Conservation (phyloP, 2,888 invertebrate genomes). For the Cataglyphis cursor region DNA sequence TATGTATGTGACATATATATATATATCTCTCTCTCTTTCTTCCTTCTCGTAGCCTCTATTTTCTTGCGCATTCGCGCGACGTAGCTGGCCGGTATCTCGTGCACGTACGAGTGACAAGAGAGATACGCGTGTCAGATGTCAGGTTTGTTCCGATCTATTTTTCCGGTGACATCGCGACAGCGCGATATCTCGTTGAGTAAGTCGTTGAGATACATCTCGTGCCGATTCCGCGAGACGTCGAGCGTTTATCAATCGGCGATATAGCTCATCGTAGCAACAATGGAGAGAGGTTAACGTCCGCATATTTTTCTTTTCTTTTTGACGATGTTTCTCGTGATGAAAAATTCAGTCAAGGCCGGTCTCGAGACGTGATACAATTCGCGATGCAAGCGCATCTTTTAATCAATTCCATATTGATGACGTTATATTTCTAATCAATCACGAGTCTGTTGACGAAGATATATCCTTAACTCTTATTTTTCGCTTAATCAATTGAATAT, state of each 20-base stretch:
- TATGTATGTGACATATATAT: conserved; percentile 81
- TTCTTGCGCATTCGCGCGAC: not conserved
- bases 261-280: no score
- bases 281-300: not conserved
- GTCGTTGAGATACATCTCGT: not conserved
- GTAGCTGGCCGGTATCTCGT: not conserved
- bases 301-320: not conserved
- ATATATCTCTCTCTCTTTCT: not conserved
- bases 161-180: not conserved
- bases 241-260: not conserved
- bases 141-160: not conserved
- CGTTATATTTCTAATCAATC: not conserved
- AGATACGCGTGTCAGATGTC: not conserved
- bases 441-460: not conserved
- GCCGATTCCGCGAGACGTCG: not conserved
- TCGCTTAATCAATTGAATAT: not conserved
- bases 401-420: not conserved
- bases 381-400: not conserved
- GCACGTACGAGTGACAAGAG: not conserved
- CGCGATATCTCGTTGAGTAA: not conserved
- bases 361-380: not conserved
- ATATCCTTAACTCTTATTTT: not conserved
- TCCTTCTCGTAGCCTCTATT: not conserved
- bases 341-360: not conserved
- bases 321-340: not conserved